Evolutionary conservation across 2,113 vertebrate genomes (phyloP).

Genomic region (Epinephelus lanceolatus): DNA sequence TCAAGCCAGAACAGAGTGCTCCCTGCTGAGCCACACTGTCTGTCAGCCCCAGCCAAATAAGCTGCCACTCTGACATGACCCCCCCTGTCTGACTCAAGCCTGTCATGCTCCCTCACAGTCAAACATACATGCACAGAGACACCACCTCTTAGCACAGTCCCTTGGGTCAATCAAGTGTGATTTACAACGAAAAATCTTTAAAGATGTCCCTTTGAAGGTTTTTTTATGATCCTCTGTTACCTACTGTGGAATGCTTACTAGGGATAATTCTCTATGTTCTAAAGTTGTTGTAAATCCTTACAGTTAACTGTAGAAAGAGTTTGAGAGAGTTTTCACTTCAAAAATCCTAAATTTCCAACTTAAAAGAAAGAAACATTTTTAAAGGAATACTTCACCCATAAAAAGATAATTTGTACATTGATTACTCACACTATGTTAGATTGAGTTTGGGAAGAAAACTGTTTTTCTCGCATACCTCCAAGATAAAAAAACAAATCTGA

Average conservation of each 20-base stretch:
- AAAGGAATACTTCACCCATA: too few species aligned
- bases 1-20: constrained; percentile 83
- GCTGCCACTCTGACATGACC: constrained; percentile 56
- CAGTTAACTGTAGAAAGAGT: too few species aligned
- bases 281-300: background rate
- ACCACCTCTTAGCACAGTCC: background rate
- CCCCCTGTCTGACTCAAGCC: constrained; percentile 45
- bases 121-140: constrained; percentile 25
- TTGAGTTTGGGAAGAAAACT: too few species aligned
- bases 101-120: constrained; percentile 4
- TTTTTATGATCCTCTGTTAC: background rate
- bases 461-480: too few species aligned
- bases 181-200: constrained; percentile 10
- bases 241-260: background rate
- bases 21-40: constrained; percentile 82
- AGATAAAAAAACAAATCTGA: too few species aligned
- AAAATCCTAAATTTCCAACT: too few species aligned
- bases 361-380: too few species aligned
- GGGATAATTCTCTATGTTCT: background rate
- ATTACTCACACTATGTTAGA: too few species aligned
- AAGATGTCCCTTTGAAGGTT: background rate
- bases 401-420: too few species aligned
- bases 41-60: constrained; percentile 73
- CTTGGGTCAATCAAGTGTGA: background rate
- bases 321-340: too few species aligned